Conservation (phyloP, 2,888 invertebrate species). For the Boloria selene region DNA sequence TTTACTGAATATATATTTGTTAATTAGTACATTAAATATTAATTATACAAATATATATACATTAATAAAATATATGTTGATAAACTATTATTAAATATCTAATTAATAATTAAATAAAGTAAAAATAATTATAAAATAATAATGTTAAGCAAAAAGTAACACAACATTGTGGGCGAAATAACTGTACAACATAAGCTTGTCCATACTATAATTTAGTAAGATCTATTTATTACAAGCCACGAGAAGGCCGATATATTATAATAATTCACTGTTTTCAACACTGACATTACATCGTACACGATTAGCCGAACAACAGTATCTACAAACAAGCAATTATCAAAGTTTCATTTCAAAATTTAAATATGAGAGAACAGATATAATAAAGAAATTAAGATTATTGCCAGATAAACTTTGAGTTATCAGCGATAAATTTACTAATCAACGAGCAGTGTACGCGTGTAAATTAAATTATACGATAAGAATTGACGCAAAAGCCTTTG, state of each 20-base stretch:
- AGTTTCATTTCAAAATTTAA: slow-evolving; percentile 44
- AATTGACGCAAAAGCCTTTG: slow-evolving; percentile 58
- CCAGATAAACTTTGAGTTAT: slow-evolving; percentile 62
- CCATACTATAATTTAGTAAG: slow-evolving; percentile 1
- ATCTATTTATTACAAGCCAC: slow-evolving; percentile 25
- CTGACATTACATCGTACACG: slow-evolving; percentile 34
- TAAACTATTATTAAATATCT: background rate
- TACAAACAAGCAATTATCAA: slow-evolving; percentile 45
- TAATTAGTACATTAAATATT: no score
- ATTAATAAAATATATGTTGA: no score
- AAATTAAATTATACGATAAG: slow-evolving; percentile 78
- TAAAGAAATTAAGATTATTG: slow-evolving; percentile 69
- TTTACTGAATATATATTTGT: no score
- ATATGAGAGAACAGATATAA: slow-evolving; percentile 54
- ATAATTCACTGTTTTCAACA: slow-evolving; percentile 37
- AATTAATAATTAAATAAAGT: background rate
- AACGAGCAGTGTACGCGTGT: slow-evolving; percentile 63
- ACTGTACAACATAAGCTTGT: slow-evolving; percentile 8
- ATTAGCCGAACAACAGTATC: slow-evolving; percentile 41
- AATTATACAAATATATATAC: no score
- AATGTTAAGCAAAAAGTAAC: background rate
- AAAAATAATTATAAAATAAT: background rate
- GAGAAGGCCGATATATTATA: slow-evolving; percentile 32
- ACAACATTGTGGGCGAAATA: background rate
- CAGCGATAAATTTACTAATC: slow-evolving; percentile 64